Evolutionary conservation across 2,797 vertebrate genomes (phyloP).

Genomic region (Trachurus trachurus): DNA sequence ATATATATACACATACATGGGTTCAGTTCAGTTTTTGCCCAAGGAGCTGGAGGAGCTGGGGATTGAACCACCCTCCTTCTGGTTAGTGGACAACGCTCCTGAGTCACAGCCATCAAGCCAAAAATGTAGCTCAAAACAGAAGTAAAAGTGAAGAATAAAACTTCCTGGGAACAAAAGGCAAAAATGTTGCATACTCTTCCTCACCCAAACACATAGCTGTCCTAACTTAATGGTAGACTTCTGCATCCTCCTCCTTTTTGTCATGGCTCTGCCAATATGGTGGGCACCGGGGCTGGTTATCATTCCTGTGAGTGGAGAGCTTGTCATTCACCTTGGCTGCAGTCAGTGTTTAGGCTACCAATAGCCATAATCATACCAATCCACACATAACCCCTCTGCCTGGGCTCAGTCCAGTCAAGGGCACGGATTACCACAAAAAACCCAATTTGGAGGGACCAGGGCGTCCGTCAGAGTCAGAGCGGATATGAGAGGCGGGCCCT

Average conservation of each 20-base stretch:
- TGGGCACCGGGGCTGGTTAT: constrained; percentile 13
- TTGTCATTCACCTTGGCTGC: constrained; percentile 68
- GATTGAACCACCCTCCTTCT: too few species aligned
- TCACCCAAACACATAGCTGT: constrained; percentile 13
- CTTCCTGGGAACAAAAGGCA: not conserved
- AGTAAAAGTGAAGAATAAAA: not conserved
- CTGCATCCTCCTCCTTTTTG: constrained; percentile 13
- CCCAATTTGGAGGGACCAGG: constrained; percentile 46
- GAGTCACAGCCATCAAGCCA: too few species aligned
- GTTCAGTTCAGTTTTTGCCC: too few species aligned
- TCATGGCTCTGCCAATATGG: constrained; percentile 1
- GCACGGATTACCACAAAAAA: constrained; percentile 58
- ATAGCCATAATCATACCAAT: constrained; percentile 74
- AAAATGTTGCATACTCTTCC: not conserved
- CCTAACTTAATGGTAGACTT: constrained; percentile 24
- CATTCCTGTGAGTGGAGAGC: constrained; percentile 35
- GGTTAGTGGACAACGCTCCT: too few species aligned
- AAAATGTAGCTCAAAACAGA: not conserved
- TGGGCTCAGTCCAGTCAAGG: constrained; percentile 51
- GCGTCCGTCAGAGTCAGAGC: constrained; percentile 28
- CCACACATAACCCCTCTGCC: constrained; percentile 46
- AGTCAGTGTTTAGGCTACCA: constrained; percentile 62
- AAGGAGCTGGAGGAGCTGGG: too few species aligned
- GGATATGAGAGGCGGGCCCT: constrained; percentile 57
- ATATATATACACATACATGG: too few species aligned